Evolutionary conservation across 1,140 invertebrate species (phyloP).

Genomic region (Macrobrachium rosenbergii): DNA sequence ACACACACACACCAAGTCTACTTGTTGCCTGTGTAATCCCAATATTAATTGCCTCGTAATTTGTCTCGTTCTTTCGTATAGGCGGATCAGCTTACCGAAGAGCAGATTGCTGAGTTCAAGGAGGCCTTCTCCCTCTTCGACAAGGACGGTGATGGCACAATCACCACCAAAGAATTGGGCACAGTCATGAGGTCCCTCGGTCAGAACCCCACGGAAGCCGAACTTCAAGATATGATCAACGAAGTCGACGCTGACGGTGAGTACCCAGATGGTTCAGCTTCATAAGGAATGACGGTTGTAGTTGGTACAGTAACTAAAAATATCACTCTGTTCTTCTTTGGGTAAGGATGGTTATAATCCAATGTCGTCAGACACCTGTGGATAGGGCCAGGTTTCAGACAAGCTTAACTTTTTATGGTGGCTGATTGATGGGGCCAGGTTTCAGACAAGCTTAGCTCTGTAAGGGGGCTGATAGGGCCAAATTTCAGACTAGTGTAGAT

Average conservation of each 20-base stretch:
- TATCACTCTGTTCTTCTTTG: too few species aligned
- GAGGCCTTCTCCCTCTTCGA: constrained; percentile 99
- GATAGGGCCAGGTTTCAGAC: too few species aligned
- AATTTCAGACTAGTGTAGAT: too few species aligned
- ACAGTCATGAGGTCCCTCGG: constrained; percentile 99
- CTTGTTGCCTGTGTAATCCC: neutral
- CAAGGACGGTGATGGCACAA: constrained; percentile 99
- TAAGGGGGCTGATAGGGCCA: too few species aligned
- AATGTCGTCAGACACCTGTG: too few species aligned
- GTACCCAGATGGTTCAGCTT: too few species aligned
- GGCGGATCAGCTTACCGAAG: constrained; percentile 98
- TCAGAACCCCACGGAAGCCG: constrained; percentile 99
- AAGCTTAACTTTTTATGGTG: too few species aligned
- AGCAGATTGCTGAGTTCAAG: constrained; percentile 99
- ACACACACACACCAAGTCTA: neutral
- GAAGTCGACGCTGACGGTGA: constrained; percentile 99
- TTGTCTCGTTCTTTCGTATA: constrained; percentile 71
- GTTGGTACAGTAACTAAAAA: too few species aligned
- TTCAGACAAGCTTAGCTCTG: too few species aligned
- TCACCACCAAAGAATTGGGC: constrained; percentile 99
- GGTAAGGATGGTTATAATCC: too few species aligned
- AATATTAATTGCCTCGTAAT: neutral
- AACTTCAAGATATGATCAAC: constrained; percentile 99
- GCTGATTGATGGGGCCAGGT: too few species aligned
- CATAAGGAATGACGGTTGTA: too few species aligned